Evolutionary conservation across 92 coral and sea anemone genomes (phyloP), one percentile per base, ranked within the genome.

Genomic region (Phenganax stokvisi): DNA sequence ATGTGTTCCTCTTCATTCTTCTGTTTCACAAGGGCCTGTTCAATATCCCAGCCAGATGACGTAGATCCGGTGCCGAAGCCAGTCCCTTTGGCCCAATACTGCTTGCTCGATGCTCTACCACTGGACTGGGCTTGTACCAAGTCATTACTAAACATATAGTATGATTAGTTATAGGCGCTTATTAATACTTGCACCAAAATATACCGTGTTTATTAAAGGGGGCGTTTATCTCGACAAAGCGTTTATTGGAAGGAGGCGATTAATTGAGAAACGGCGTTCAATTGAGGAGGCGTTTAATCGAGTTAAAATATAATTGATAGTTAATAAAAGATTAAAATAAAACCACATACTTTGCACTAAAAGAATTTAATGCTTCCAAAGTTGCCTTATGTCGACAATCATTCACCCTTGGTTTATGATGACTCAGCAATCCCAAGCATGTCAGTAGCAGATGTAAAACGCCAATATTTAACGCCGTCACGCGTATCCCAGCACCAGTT

Each of bases 1-100:
- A 90, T 90, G 63, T 94, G 98, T 27, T 94, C 96, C 75, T 94
- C 98, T 71, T 94, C 98, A 52, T 97, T 91, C 44, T 88, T 87
- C 83, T 94, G 98, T 84, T 94, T 94, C 83, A 90, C 87, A 89
- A 94, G 87, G 47, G 98, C 98, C 74, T 94, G 97, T 80, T 94
- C 98, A 8, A 94, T 90, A 56, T 94, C 98, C 98, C 98, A 94
- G 57, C 97, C 98, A 12, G 98, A 94, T 6, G 98, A 86, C 4
- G 98, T 94, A 13, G 98, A 90, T 2, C 98, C 98, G 6, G 98
- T 94, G 17, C 98, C 98, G 74, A 94, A 94, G 20, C 98, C 98
- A 12, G 98, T 94, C 25, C 98, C 98, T 82, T 94, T 94, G 71
- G 98, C 98, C 98, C 98, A 94, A 87, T 94, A 94, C 60, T 92